phyloP scores from a whole-genome alignment of 2,113 vertebrate genomes.

The Marmota monax region DNA sequence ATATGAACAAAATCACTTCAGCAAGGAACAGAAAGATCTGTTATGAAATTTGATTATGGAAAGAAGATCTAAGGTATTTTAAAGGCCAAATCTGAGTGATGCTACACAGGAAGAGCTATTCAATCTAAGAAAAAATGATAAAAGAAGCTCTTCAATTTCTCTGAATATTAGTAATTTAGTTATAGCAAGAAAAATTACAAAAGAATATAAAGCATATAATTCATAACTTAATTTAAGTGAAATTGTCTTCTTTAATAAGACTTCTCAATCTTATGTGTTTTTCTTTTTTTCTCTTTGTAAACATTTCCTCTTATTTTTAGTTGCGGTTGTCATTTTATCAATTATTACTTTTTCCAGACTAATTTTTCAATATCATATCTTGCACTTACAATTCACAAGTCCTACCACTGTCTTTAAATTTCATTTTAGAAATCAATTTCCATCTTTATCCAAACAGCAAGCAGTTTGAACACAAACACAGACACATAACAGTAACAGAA shows the following conservation, averaged over 20 bases:
- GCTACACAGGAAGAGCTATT: not conserved
- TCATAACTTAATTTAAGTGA: slow-evolving; percentile 34
- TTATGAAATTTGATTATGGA: not conserved
- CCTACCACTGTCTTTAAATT: not conserved
- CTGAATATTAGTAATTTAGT: slow-evolving; percentile 14
- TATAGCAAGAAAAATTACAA: not conserved
- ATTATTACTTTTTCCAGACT: slow-evolving; percentile 32
- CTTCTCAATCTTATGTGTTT: not conserved
- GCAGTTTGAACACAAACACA: slow-evolving; percentile 29
- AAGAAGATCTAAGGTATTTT: not conserved
- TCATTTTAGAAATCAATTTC: slow-evolving; percentile 12
- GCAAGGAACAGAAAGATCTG: not conserved
- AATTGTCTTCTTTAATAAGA: not conserved
- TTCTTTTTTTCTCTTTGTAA: not conserved
- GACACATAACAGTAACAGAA: not conserved
- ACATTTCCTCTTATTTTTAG: not conserved
- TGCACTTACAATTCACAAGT: not conserved
- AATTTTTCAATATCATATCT: not conserved
- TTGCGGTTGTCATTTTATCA: not conserved
- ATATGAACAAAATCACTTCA: not conserved
- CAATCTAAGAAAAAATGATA: not conserved
- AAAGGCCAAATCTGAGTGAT: slow-evolving; percentile 22
- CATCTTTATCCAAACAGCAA: not conserved
- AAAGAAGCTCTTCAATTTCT: not conserved
- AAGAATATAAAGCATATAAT: not conserved